phyloP scores from a whole-genome alignment of 2,888 invertebrate species.

The Trichopria drosophilae region DNA sequence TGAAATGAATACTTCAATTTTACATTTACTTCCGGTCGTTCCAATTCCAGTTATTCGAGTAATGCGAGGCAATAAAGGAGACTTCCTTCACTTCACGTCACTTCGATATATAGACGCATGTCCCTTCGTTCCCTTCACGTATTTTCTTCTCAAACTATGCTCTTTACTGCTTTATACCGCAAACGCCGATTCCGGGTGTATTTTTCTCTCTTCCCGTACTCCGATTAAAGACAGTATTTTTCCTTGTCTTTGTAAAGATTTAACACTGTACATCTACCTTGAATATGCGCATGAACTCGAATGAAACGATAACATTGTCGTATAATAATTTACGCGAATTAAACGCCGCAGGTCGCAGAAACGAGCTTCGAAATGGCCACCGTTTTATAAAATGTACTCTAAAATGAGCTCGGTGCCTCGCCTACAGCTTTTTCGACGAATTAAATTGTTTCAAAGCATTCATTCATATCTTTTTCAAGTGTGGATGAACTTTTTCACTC shows the following conservation, averaged over 20 bases:
- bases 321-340: conserved; percentile 47
- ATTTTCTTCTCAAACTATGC: too few relatives aligned
- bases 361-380: conserved; percentile 8
- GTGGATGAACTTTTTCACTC: too few relatives aligned
- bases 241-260: conserved; percentile 22
- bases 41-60: conserved; percentile 25
- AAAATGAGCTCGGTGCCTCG: too few relatives aligned
- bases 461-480: too few relatives aligned
- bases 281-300: too few relatives aligned
- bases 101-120: too few relatives aligned
- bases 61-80: conserved; percentile 14
- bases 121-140: conserved; percentile 2
- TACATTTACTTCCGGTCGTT: conserved; percentile 31
- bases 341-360: conserved; percentile 35
- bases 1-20: conserved; percentile 33
- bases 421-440: too few relatives aligned
- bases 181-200: conserved; percentile 3
- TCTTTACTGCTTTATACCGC: conserved; percentile 18
- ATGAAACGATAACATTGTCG: conserved; percentile 51
- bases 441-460: too few relatives aligned
- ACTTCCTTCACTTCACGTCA: too few relatives aligned
- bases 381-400: too few relatives aligned
- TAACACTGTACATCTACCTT: too few relatives aligned
- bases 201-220: not conserved
- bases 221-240: conserved; percentile 22